A percentile compares a stretch with the other conserved stretches of the same genome.
Conservation (phyloP, 2,113 vertebrate genomes). For the Asarcornis scutulata region DNA sequence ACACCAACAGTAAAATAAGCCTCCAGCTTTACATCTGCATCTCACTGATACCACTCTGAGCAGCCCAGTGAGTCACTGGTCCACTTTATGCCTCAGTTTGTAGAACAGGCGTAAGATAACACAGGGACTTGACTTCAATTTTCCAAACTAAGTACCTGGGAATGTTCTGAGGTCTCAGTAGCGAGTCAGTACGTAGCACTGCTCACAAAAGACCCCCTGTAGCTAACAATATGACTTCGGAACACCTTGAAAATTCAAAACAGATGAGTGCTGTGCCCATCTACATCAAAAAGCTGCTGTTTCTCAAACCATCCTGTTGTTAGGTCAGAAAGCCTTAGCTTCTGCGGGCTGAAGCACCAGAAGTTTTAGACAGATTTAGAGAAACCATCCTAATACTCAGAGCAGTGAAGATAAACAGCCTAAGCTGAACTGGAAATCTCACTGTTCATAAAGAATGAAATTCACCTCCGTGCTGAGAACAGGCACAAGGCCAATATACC, state of each 20-base stretch:
- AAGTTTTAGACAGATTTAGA: not conserved
- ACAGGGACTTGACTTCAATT: not conserved
- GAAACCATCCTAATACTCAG: not conserved
- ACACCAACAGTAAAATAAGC: not conserved
- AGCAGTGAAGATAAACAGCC: not conserved
- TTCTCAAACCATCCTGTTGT: not conserved
- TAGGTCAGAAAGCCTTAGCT: not conserved
- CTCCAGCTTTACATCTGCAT: not conserved
- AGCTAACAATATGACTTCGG: slow-evolving; percentile 2
- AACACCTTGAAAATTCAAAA: slow-evolving; percentile 53
- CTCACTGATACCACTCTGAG: not conserved
- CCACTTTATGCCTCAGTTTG: not conserved
- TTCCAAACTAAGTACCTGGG: not conserved
- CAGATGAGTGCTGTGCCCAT: slow-evolving; percentile 24
- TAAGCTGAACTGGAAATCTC: slow-evolving; percentile 5
- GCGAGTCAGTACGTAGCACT: not conserved
- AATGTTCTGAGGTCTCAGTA: not conserved
- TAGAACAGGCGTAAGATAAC: not conserved
- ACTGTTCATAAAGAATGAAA: not conserved
- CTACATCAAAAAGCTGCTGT: not conserved
- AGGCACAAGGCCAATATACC: not conserved
- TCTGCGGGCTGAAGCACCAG: not conserved
- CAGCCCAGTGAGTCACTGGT: not conserved
- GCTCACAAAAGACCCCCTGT: slow-evolving; percentile 12
- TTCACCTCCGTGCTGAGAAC: not conserved